phyloP scores from a whole-genome alignment of 2,888 invertebrate species.

The Seladonia tumulorum region DNA sequence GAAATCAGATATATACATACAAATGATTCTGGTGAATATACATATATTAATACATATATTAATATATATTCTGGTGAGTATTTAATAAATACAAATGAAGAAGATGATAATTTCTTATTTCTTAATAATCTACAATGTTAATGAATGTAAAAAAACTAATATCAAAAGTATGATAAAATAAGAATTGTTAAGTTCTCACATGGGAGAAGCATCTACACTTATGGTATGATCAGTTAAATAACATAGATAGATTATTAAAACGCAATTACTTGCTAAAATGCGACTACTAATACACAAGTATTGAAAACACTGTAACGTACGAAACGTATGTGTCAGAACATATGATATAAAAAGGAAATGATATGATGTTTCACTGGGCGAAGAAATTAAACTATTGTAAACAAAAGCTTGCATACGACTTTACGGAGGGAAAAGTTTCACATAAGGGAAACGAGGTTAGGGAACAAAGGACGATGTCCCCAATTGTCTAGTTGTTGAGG shows the following conservation, averaged over 20 bases:
- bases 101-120: constrained; percentile 19
- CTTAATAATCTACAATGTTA: background rate
- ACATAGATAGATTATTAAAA: constrained; percentile 55
- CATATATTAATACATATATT: background rate
- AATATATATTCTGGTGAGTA: background rate
- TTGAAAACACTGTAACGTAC: constrained; percentile 40
- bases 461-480: constrained; percentile 59
- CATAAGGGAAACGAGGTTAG: constrained; percentile 52
- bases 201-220: background rate
- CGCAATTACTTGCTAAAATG: constrained; percentile 73
- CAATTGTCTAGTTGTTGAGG: constrained; percentile 25
- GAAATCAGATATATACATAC: background rate
- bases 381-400: background rate
- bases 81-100: background rate
- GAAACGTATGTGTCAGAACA: constrained; percentile 1
- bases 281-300: constrained; percentile 53
- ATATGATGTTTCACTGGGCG: background rate
- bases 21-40: background rate
- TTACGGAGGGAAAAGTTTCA: background rate
- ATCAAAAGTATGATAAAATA: constrained; percentile 40
- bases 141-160: background rate
- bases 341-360: background rate
- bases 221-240: background rate
- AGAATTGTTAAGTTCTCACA: constrained; percentile 18
- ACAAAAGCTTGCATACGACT: background rate